Evolutionary conservation across 2,888 invertebrate species (phyloP).

Genomic region (Himalopsyche kuldschensis): DNA sequence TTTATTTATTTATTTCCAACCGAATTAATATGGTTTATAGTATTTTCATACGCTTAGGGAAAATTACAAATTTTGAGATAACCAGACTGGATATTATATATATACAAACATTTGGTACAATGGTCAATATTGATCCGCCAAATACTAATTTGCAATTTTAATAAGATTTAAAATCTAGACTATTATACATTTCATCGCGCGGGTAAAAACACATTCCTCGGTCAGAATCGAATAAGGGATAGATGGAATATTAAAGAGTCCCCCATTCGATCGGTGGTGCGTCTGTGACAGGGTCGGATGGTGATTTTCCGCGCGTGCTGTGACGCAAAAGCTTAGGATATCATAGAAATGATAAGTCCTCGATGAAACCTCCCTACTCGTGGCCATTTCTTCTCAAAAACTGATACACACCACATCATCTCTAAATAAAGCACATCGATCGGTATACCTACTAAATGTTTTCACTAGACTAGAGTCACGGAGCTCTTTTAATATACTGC

Average conservation of each 20-base stretch:
- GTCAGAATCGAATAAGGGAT: background rate
- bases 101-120: no score
- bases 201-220: background rate
- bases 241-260: background rate
- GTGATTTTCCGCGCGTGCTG: constrained; percentile 9
- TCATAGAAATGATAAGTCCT: constrained; percentile 24
- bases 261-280: background rate
- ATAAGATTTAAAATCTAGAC: no score
- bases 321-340: constrained; percentile 17
- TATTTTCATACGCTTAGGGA: no score
- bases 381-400: background rate
- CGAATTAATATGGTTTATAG: no score
- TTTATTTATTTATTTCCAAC: no score
- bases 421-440: background rate
- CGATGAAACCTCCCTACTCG: constrained; percentile 20
- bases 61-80: no score
- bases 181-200: no score
- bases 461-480: background rate
- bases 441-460: background rate
- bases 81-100: no score
- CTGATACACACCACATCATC: background rate
- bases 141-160: no score
- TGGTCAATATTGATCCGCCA: no score
- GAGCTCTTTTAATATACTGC: background rate
- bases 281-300: background rate